Base-by-base conservation (phyloP, 2,888 invertebrate species). In the Drosophila hamatofila region DNA sequence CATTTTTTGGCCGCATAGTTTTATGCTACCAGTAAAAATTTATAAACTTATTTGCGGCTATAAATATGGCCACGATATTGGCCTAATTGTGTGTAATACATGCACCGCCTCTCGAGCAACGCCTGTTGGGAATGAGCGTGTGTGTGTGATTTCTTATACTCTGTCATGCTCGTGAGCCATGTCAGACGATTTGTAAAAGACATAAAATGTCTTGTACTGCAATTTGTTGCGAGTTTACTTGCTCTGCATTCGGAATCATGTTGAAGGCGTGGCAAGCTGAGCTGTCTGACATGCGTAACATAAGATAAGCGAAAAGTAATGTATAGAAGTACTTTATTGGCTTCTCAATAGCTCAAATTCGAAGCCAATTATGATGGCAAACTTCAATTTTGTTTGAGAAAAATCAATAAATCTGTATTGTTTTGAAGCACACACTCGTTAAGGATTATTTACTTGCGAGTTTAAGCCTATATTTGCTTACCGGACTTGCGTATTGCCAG, bases 51-150 rank as follows among this genome's bases (percentile, higher is more conserved):
- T 88, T 82, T 85, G 61, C 39, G 79, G 67, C 69, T 71, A 84
- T 85, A 85, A 89, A 85, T 84, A 89, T 71, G 79, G 68, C 71
- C 69, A 63, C 69, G 48, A 82, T 71, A 84, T 89, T 84, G 84
- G 72, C 77, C 84, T 84, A 84, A 89, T 84, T 84, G 86, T 72
- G 74, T 85, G 80, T 73, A 85, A 75, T 76, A 72, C 80, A 89
- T 79, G 74, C 60, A 67, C 16, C 41, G 62, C 71, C 57, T 37
- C 41, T 11, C 18, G 18, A 25, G n/a, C 16, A 8, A 7, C 18
- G 18, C 11, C 23, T 14, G 7, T 23, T 41, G 18, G 2, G 21
- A 0, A 12, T 23, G 44, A 25, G 30, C n/a, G 18, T 33, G 21
- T 21, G 49, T 48, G 56, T 27, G 66, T 55, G 51, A 57, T 49